Percentiles rank a stretch among this genome's conserved stretches.
phyloP scores from a whole-genome alignment of 2,888 invertebrate species.

The Aleiodes alternator region DNA sequence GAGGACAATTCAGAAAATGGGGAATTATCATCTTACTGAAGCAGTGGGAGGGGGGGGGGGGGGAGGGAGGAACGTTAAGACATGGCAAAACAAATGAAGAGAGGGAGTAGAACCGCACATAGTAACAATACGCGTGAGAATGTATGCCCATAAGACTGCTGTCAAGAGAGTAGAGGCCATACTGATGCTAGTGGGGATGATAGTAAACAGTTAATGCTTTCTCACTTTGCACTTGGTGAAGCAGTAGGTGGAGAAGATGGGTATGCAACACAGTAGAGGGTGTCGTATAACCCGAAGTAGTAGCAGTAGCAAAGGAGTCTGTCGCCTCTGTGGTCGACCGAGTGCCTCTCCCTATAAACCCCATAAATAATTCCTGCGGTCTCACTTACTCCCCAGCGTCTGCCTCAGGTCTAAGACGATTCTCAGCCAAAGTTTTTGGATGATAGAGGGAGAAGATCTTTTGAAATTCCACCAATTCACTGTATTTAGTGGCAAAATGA shows the following conservation, averaged over 20 bases:
- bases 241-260: conserved; percentile 16
- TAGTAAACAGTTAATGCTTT: conserved; percentile 63
- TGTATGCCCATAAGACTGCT: conserved; percentile 58
- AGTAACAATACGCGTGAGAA: conserved; percentile 64
- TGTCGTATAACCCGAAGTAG: conserved; percentile 17
- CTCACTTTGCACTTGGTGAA: conserved; percentile 62
- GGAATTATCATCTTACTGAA: background rate
- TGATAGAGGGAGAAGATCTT: no score
- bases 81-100: conserved; percentile 8
- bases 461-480: background rate
- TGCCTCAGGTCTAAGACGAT: conserved; percentile 53
- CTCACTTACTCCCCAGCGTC: conserved; percentile 41
- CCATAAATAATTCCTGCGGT: conserved; percentile 65
- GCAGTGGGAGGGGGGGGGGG: no score
- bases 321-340: conserved; percentile 64
- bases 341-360: conserved; percentile 61
- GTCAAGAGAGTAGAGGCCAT: conserved; percentile 39
- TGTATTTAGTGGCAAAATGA: background rate
- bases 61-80: background rate
- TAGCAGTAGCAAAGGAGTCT: conserved; percentile 16
- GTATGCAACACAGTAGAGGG: conserved; percentile 5
- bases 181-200: conserved; percentile 59
- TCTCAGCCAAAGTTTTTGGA: conserved; percentile 3
- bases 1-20: background rate
- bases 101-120: conserved; percentile 41